Evolutionary conservation across 2,888 invertebrate species (phyloP).

Genomic region (Trissolcus japonicus): DNA sequence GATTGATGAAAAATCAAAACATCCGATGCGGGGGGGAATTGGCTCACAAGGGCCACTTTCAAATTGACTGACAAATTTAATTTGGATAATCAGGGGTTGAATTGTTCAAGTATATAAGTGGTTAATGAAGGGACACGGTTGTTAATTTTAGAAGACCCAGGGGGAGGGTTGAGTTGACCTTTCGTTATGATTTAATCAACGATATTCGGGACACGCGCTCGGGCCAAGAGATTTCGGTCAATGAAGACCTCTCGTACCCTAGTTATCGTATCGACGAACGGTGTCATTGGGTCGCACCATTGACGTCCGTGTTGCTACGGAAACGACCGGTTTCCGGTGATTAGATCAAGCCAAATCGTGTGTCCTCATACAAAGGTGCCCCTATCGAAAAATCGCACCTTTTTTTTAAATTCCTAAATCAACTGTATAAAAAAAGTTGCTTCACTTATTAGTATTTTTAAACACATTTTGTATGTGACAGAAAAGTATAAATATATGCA

Average conservation of each 20-base stretch:
- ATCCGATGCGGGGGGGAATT: not conserved
- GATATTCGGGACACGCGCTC: constrained; percentile 29
- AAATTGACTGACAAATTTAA: not conserved
- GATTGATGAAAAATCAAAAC: not conserved
- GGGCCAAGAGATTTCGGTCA: constrained; percentile 43
- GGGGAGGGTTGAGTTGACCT: constrained; percentile 12
- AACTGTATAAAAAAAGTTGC: too few species aligned
- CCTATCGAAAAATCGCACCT: too few species aligned
- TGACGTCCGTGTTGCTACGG: constrained; percentile 63
- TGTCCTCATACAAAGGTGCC: not conserved
- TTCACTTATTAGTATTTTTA: too few species aligned
- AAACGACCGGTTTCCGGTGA: constrained; percentile 61
- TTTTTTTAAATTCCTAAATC: too few species aligned
- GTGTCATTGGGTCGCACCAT: constrained; percentile 60
- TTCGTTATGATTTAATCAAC: constrained; percentile 31
- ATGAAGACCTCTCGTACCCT: constrained; percentile 39
- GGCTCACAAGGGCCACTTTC: not conserved
- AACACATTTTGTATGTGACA: too few species aligned
- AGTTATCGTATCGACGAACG: constrained; percentile 50
- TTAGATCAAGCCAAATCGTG: constrained; percentile 56
- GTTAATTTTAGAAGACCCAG: not conserved
- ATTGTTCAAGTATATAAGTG: not conserved
- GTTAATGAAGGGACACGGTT: not conserved
- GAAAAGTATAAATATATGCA: too few species aligned
- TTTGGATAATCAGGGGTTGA: not conserved